Evolutionary conservation across 2,888 invertebrate genomes (phyloP).

Genomic region (Tinea semifulvella): DNA sequence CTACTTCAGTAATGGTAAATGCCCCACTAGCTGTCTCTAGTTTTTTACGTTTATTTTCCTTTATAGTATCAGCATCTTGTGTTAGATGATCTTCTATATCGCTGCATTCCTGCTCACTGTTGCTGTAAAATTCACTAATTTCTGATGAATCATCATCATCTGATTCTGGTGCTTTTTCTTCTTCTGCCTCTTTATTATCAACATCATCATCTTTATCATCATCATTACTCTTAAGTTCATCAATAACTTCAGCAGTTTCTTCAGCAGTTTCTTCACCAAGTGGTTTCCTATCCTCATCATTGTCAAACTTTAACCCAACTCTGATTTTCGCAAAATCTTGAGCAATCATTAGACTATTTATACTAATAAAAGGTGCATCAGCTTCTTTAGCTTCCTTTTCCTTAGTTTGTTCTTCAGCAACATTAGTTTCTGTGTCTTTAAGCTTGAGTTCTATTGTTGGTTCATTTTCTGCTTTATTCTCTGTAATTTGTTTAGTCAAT

Average conservation of each 20-base stretch:
- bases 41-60: constrained; percentile 52
- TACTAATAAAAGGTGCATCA: constrained; percentile 23
- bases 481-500: constrained; percentile 45
- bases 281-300: constrained; percentile 70
- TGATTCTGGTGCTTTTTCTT: constrained; percentile 32
- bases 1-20: constrained; percentile 55
- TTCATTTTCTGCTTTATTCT: constrained; percentile 24
- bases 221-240: constrained; percentile 53
- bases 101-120: constrained; percentile 67
- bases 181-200: no score
- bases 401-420: constrained; percentile 21
- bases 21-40: constrained; percentile 62
- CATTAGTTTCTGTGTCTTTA: constrained; percentile 28
- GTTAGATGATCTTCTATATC: constrained; percentile 61
- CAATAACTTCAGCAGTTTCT: constrained; percentile 54
- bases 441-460: constrained; percentile 17
- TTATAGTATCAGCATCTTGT: constrained; percentile 50
- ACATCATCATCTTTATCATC: constrained; percentile 28
- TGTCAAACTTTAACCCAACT: constrained; percentile 74
- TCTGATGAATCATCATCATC: constrained; percentile 68
- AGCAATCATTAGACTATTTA: constrained; percentile 65
- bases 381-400: constrained; percentile 33
- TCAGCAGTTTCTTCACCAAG: no score
- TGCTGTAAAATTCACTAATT: constrained; percentile 74
- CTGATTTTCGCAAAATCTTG: constrained; percentile 86